phyloP scores from a whole-genome alignment of 2,797 vertebrate species.

The Pseudochirops cupreus region DNA sequence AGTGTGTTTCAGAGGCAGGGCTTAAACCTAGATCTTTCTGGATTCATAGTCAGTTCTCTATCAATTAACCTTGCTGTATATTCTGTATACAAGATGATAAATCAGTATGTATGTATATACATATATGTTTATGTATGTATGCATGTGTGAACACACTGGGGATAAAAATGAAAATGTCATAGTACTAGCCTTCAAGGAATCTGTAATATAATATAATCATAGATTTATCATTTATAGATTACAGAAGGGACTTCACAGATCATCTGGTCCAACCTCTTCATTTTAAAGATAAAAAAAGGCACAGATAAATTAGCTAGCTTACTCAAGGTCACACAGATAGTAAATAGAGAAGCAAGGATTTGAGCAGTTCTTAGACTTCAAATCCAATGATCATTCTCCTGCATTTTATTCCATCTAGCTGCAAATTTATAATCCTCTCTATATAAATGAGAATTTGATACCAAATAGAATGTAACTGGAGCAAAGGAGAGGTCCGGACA shows the following conservation, averaged over 20 bases:
- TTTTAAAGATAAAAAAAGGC: not conserved
- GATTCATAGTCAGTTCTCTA: not conserved
- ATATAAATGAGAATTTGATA: not conserved
- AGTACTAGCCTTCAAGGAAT: not conserved
- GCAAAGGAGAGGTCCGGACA: not conserved
- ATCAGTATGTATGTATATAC: not conserved
- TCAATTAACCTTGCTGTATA: not conserved
- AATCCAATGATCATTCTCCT: not conserved
- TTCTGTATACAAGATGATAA: not conserved
- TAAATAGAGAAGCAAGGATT: not conserved
- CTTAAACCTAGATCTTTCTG: not conserved
- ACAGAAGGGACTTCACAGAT: not conserved
- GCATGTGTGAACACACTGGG: not conserved
- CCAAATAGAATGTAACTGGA: not conserved
- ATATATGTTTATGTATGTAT: not conserved
- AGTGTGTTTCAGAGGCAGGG: not conserved
- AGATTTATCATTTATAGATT: not conserved
- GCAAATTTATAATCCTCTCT: not conserved
- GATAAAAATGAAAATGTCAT: not conserved
- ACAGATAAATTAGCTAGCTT: not conserved
- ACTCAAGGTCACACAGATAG: not conserved
- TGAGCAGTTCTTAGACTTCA: not conserved
- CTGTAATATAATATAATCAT: not conserved
- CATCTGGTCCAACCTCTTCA: not conserved
- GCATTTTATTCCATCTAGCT: not conserved